A percentile compares a stretch with the other conserved stretches of the same genome.
Conservation (phyloP, 2,797 vertebrate species). For the Sphaeramia orbicularis region DNA sequence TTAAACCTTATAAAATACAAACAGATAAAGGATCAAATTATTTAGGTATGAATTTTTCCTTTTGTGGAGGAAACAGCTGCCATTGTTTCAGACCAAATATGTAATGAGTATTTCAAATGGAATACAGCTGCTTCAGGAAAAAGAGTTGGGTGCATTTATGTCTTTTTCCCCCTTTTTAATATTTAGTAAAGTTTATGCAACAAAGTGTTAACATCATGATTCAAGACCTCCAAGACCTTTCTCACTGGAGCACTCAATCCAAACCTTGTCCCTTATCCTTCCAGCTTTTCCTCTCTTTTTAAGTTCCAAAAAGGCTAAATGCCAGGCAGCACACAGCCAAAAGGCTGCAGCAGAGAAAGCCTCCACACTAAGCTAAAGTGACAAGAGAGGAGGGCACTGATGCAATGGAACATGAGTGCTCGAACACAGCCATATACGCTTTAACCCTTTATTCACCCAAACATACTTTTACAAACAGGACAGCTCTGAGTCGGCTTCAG, state of each 20-base stretch:
- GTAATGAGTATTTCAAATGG: too few species aligned
- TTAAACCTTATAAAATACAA: too few species aligned
- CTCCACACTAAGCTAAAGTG: constrained; percentile 70
- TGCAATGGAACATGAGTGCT: constrained; percentile 65
- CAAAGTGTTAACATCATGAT: constrained; percentile 46
- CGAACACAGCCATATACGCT: constrained; percentile 56
- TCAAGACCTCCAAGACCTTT: constrained; percentile 56
- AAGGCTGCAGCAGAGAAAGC: constrained; percentile 63
- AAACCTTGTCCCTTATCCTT: constrained; percentile 48
- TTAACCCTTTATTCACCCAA: constrained; percentile 49
- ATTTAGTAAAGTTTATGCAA: constrained; percentile 12
- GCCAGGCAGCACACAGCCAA: constrained; percentile 73
- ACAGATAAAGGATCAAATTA: too few species aligned
- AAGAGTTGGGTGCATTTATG: too few species aligned
- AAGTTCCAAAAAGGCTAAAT: constrained; percentile 67
- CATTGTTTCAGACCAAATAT: too few species aligned
- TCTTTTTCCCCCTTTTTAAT: too few species aligned
- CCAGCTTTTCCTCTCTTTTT: constrained; percentile 41
- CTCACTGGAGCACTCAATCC: constrained; percentile 63
- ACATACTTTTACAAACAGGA: constrained; percentile 43
- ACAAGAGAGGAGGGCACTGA: constrained; percentile 72
- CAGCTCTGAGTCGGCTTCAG: constrained; percentile 36
- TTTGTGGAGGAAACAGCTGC: too few species aligned
- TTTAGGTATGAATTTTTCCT: too few species aligned
- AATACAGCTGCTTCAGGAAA: too few species aligned